Conservation (phyloP, 1,140 invertebrate genomes). For the Harpegnathos saltator region DNA sequence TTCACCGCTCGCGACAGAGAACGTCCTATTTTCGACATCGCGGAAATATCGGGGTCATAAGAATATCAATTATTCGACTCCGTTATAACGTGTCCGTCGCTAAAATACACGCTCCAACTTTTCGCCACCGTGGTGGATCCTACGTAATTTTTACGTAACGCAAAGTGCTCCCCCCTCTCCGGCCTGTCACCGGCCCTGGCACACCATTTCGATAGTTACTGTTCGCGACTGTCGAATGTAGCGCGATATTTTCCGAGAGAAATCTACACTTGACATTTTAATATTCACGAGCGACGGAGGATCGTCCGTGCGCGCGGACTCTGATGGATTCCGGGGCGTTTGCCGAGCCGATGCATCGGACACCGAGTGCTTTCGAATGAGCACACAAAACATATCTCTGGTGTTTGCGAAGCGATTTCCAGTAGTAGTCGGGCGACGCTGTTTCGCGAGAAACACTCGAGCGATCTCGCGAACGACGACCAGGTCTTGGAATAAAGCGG, state of each 20-base stretch:
- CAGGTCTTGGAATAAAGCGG: conserved; percentile 43
- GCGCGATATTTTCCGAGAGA: conserved; percentile 11
- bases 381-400: conserved; percentile 60
- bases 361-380: conserved; percentile 42
- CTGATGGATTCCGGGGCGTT: neutral
- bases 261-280: conserved; percentile 26
- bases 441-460: conserved; percentile 46
- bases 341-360: conserved; percentile 1
- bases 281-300: conserved; percentile 10
- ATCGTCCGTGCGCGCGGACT: conserved; percentile 7
- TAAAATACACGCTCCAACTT: conserved; percentile 20
- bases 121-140: neutral
- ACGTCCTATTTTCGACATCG: conserved; percentile 23
- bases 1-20: neutral
- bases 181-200: too few relatives aligned
- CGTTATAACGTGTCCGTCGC: neutral
- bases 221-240: too few relatives aligned
- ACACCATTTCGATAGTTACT: conserved; percentile 8
- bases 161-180: neutral
- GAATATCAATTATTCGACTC: conserved; percentile 5
- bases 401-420: conserved; percentile 58
- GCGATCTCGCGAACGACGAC: conserved; percentile 28
- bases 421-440: conserved; percentile 47
- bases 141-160: neutral
- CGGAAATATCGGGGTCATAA: conserved; percentile 17